Evolutionary conservation across 2,113 vertebrate species (phyloP).

Genomic region (Vimba vimba): DNA sequence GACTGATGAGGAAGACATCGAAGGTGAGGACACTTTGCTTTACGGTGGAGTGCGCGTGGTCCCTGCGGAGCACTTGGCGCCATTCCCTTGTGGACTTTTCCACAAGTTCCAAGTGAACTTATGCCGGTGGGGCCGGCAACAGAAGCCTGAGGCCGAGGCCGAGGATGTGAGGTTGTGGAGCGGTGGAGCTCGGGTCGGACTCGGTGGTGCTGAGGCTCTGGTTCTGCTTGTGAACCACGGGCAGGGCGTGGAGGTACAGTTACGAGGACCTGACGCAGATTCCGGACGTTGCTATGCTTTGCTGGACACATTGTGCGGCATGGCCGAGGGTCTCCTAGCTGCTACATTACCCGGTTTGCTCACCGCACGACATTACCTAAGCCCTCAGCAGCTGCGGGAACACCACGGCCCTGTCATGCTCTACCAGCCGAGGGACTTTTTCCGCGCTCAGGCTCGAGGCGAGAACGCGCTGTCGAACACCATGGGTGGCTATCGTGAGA

Average conservation of each 20-base stretch:
- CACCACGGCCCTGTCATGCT: constrained; percentile 94
- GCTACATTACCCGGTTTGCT: constrained; percentile 91
- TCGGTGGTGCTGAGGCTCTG: constrained; percentile 86
- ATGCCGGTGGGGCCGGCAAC: constrained; percentile 95
- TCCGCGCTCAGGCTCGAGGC: constrained; percentile 87
- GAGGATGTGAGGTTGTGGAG: constrained; percentile 94
- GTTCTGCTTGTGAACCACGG: constrained; percentile 96
- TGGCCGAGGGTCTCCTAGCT: constrained; percentile 90
- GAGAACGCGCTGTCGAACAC: constrained; percentile 92
- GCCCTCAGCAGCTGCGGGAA: constrained; percentile 94
- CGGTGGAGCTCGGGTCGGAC: constrained; percentile 88
- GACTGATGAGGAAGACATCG: constrained; percentile 94
- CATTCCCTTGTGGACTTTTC: constrained; percentile 95
- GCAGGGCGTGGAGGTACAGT: constrained; percentile 94
- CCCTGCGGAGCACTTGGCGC: constrained; percentile 92
- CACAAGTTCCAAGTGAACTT: constrained; percentile 98
- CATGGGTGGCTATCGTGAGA: constrained; percentile 96
- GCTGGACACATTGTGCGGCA: constrained; percentile 91
- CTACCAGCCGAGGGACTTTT: constrained; percentile 98
- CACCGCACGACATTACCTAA: constrained; percentile 92
- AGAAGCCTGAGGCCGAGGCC: constrained; percentile 82
- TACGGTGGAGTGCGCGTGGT: constrained; percentile 93
- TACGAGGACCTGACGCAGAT: constrained; percentile 87
- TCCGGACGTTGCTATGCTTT: constrained; percentile 90
- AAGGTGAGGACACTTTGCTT: constrained; percentile 83